Evolutionary conservation across 2,888 invertebrate species (phyloP), one percentile per base, ranked within the genome.

Genomic region (Loripinus fragilis): DNA sequence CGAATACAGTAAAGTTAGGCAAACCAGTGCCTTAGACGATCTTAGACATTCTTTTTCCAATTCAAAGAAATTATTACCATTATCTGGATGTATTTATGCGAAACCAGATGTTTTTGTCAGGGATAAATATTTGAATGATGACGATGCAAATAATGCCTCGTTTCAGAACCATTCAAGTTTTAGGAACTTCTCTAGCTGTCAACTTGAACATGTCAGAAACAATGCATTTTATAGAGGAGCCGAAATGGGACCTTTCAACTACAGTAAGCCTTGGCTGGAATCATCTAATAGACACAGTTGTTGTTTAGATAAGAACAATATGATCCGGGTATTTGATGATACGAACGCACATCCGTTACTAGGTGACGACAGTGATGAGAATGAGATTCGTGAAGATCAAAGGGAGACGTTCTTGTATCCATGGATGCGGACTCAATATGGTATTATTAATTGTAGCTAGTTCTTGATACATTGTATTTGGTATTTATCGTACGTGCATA

Each of bases 341-440:
- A n/a, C 20, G 20, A 48, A 48, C 20, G n/a, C n/a, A 5, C 20
- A 20, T 20, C 52, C 52, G 12, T 52, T 52, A 8, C 25, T 52
- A 8, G 52, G 25, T 5, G 52, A n/a, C 17, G 33, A 67, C 41
- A n/a, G 67, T 8, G 67, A 67, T 45, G 67, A 42, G n/a, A 67
- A 67, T 67, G 67, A 17, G 41, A 25, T 28, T 2, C 5, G n/a
- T 41, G 78, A 66, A 8, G 38, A 70, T 15, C 41, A 65, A 20
- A 66, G 0, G 20, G 70, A 66, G 7, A 33, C 52, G 23, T 3
- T 60, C 15, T 48, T 78, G 10, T 81, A 77, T 65, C 74, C 81
- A 0, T 81, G 81, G 81, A 81, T 81, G 81, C 66, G 60, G 45
- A 76, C 42, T 8, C 50, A 70, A 17, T 50, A 48, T 65, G 76